These are phyloP conservation scores for Eristalis arbustorum DNA, from an alignment of 2,888 invertebrate genomes.

Conservation along the genomic window DNA sequence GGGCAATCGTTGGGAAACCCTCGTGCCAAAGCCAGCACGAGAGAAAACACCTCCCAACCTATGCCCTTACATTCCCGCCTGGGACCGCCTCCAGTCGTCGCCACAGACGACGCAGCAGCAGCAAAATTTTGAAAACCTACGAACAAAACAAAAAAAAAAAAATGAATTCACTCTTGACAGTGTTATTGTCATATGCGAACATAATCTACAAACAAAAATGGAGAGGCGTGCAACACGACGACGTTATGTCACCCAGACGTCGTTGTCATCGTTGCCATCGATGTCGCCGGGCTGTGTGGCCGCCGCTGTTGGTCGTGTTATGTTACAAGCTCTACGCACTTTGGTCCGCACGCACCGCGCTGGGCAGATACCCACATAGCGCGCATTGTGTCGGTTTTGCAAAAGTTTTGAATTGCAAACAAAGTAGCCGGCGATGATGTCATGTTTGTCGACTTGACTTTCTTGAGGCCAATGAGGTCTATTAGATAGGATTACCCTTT, in stretches of 20 bases:
- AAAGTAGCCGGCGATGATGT: neutral
- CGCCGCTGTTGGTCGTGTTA: neutral
- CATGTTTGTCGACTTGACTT: neutral
- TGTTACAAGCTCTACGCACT: neutral
- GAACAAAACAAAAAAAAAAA: too few species aligned
- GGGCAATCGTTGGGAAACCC: neutral
- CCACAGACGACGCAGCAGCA: neutral
- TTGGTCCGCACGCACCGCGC: neutral
- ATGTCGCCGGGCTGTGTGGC: neutral
- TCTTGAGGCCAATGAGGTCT: neutral
- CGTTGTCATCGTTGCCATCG: neutral
- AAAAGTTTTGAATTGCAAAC: neutral
- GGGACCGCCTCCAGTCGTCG: neutral
- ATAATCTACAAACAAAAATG: neutral
- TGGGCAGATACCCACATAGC: neutral
- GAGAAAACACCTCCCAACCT: neutral
- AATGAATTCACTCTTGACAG: neutral
- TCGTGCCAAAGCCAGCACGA: neutral
- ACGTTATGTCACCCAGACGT: neutral
- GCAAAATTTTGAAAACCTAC: neutral
- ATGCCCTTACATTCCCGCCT: neutral
- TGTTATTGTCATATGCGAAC: constrained; percentile 1
- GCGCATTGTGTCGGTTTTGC: neutral
- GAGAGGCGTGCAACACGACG: neutral
- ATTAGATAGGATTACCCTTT: neutral